Percentiles rank a stretch among this genome's conserved stretches.
Evolutionary conservation across 2,113 vertebrate species (phyloP).

Genomic region (Corapipo altera): DNA sequence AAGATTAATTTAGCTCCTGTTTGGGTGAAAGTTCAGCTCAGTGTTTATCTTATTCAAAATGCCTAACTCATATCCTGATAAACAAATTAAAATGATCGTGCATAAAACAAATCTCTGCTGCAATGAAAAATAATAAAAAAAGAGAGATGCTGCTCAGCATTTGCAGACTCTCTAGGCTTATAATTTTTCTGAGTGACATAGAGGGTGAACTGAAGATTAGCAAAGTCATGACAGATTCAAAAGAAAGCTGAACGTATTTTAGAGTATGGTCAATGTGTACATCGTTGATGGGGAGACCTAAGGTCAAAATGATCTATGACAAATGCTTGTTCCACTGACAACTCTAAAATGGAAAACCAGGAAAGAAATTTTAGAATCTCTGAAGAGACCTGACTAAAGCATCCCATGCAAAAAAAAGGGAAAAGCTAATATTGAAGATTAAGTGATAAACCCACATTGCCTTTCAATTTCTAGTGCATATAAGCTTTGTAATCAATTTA

Average conservation of each 20-base stretch:
- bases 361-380: constrained; percentile 15
- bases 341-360: constrained; percentile 4
- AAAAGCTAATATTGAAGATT: constrained; percentile 43
- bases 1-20: background rate
- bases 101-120: constrained; percentile 25
- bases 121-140: constrained; percentile 16
- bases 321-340: background rate
- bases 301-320: background rate
- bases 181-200: background rate
- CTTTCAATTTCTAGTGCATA: constrained; percentile 31
- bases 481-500: constrained; percentile 46
- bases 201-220: constrained; percentile 26
- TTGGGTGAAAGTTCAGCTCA: background rate
- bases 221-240: background rate
- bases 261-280: background rate
- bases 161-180: constrained; percentile 8
- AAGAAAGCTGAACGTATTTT: constrained; percentile 7
- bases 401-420: background rate
- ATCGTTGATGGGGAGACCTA: background rate
- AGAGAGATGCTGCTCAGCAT: background rate
- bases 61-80: background rate
- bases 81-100: constrained; percentile 36
- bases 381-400: constrained; percentile 14
- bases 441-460: constrained; percentile 26
- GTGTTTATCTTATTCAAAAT: constrained; percentile 31